Evolutionary conservation across 2,113 vertebrate species (phyloP), one percentile per base, ranked within the genome.

Genomic region (Panthera tigris): DNA sequence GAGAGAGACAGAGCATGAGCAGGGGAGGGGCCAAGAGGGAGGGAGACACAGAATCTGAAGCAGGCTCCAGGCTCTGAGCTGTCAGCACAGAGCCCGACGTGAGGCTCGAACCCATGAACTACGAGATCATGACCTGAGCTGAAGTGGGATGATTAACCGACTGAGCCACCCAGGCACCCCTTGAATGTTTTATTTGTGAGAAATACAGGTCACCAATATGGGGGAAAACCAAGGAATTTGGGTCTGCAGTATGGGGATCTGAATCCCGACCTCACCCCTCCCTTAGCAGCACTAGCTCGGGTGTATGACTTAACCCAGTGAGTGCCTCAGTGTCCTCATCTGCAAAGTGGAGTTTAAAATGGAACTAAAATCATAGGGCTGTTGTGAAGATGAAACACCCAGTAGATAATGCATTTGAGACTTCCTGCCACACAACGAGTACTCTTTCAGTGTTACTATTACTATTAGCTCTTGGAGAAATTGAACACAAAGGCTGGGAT

Each of bases 381-480:
- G 5, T 68, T 90, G 48, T 69, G 87, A 95, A 50, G 57, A 12
- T 91, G 52, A 69, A 52, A 36, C 52, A 83, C n/a, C 23, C 45
- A 29, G 68, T 82, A 66, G 7, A 55, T 66, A 65, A 82, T 88
- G 74, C 27, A 85, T 88, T 74, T 83, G 79, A 69, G 93, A 80
- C 13, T 55, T 33, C n/a, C 31, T 91, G 66, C 0, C 55, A 65
- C 23, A 79, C 29, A 76, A 16, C 31, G 69, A 83, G 31, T 69
- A 36, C 16, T 80, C 31, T 69, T 36, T 66, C 69, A 81, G 61
- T 80, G 13, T 89, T 84, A 21, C 84, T 83, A 41, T 73, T 79
- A 25, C 86, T 80, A 91, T 76, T 93, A 61, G 63, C 80, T 96
- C 29, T 13, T 96, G 95, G 74, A 79, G 48, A 90, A 80, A 80